phyloP scores from a whole-genome alignment of 2,113 vertebrate genomes.

The Tachuris rubrigastra region DNA sequence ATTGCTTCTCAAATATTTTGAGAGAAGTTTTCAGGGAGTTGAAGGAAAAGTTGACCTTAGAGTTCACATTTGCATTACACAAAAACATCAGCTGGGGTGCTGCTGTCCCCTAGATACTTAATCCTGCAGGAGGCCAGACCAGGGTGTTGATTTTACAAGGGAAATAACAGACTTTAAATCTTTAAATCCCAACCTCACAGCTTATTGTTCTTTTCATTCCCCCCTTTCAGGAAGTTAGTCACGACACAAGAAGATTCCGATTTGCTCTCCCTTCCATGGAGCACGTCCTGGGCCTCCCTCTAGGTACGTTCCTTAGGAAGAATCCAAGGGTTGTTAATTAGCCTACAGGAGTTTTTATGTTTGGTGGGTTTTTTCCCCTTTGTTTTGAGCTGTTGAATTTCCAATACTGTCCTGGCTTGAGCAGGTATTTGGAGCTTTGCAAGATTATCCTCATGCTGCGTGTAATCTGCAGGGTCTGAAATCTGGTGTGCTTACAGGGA shows the following conservation, averaged over 20 bases:
- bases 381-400: background rate
- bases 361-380: background rate
- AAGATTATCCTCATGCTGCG: background rate
- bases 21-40: background rate
- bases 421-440: background rate
- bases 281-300: conserved; percentile 89
- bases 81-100: background rate
- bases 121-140: background rate
- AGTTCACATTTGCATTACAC: background rate
- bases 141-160: background rate
- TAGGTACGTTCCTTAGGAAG: conserved; percentile 77
- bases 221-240: conserved; percentile 83
- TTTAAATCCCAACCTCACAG: background rate
- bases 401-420: background rate
- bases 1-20: background rate
- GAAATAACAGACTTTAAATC: background rate
- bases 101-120: background rate
- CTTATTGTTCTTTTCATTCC: background rate
- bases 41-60: background rate
- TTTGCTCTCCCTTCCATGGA: conserved; percentile 86
- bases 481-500: background rate
- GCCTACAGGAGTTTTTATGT: fast-evolving
- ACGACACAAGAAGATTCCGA: conserved; percentile 92
- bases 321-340: background rate
- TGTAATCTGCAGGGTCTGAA: background rate